A percentile compares a stretch with the other conserved stretches of the same genome.
These are phyloP conservation scores for Ctenosaura bakeri DNA, from an alignment of 2,797 vertebrate genomes.

Conservation along the genomic window DNA sequence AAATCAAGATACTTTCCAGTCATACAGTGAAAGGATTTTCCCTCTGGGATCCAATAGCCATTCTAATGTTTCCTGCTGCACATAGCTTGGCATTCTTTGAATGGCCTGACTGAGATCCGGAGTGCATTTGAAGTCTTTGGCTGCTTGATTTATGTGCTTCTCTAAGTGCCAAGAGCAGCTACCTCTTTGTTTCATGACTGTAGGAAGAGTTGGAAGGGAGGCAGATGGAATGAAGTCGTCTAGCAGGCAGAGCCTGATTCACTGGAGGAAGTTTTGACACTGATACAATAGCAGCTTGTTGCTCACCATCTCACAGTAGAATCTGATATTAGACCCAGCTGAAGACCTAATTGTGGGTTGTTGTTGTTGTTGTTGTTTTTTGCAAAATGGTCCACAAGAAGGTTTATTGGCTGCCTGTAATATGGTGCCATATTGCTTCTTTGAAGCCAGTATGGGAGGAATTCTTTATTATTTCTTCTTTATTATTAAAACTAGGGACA, in stretches of 20 bases:
- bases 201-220: conserved; percentile 18
- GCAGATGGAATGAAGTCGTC: conserved; percentile 33
- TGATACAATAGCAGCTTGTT: accelerated
- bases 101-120: neutral
- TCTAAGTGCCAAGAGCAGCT: conserved; percentile 43
- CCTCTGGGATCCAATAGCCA: neutral
- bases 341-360: neutral
- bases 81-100: accelerated
- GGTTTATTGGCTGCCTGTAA: neutral
- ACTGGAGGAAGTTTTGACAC: conserved; percentile 43
- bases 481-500: neutral
- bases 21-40: neutral
- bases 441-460: neutral
- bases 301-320: neutral
- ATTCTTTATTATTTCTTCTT: neutral
- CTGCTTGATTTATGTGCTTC: neutral
- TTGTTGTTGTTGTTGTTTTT: too few relatives aligned
- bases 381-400: neutral
- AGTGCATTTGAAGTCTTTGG: neutral
- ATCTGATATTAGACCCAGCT: neutral
- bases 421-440: neutral
- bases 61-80: conserved; percentile 1
- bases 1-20: neutral
- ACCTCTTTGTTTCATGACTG: neutral
- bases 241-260: conserved; percentile 66